Conservation (phyloP, 1,140 invertebrate species). For the Arctopsyche grandis region DNA sequence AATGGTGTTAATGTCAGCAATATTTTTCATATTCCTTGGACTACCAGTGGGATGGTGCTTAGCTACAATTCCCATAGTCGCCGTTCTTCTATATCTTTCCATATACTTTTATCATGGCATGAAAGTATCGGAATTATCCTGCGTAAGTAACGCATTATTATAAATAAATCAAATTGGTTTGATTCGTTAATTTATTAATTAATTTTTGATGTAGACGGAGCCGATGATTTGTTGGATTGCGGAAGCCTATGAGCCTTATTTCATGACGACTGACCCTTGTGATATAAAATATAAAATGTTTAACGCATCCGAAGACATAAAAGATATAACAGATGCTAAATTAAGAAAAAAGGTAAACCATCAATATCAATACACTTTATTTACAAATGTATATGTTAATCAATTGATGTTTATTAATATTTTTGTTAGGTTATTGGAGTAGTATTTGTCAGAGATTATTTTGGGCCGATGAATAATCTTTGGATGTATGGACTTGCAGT, state of each 20-base stretch:
- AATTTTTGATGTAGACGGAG: slow-evolving; percentile 40
- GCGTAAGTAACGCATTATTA: slow-evolving; percentile 27
- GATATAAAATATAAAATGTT: slow-evolving; percentile 50
- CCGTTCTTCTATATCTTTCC: slow-evolving; percentile 44
- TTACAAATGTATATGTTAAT: not conserved
- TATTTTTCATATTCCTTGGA: slow-evolving; percentile 53
- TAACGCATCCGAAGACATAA: slow-evolving; percentile 46
- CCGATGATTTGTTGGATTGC: slow-evolving; percentile 51
- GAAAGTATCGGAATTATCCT: slow-evolving; percentile 43
- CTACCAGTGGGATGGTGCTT: slow-evolving; percentile 47
- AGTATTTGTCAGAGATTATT: slow-evolving; percentile 40
- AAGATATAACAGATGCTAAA: slow-evolving; percentile 33
- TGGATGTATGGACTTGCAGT: slow-evolving; percentile 52
- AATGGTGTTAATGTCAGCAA: slow-evolving; percentile 49
- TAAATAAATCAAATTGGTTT: slow-evolving; percentile 21
- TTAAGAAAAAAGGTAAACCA: slow-evolving; percentile 45
- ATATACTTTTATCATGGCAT: slow-evolving; percentile 44
- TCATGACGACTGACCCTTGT: slow-evolving; percentile 45
- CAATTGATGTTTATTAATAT: slow-evolving; percentile 15
- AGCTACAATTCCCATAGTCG: slow-evolving; percentile 43
- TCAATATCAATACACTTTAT: not conserved
- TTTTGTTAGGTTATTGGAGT: slow-evolving; percentile 46
- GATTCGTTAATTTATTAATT: slow-evolving; percentile 5
- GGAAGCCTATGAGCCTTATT: slow-evolving; percentile 52
- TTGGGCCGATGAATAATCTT: slow-evolving; percentile 46